Evolutionary conservation across 2,797 vertebrate species (phyloP).

Genomic region (Neosilurus mollespiculum): DNA sequence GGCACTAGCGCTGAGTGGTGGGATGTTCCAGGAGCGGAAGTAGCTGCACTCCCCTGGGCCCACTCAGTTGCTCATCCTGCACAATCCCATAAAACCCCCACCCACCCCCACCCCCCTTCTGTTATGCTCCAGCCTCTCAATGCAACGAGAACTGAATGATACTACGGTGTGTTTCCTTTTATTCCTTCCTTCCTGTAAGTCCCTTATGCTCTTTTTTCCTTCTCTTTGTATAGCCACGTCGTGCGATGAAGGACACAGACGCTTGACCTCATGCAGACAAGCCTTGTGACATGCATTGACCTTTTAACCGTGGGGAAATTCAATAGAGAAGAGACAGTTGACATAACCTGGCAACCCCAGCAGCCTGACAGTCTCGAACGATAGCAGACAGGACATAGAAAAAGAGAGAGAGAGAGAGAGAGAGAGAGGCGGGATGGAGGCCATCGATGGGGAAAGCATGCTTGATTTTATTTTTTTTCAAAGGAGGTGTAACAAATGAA

Average conservation of each 20-base stretch:
- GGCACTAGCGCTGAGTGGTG: slow-evolving; percentile 3
- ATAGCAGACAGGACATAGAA: slow-evolving; percentile 3
- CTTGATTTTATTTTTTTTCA: not conserved
- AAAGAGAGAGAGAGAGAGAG: not conserved
- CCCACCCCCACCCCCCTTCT: slow-evolving; percentile 14
- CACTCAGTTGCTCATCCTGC: slow-evolving; percentile 43
- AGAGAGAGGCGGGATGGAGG: not conserved
- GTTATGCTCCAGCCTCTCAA: slow-evolving; percentile 9
- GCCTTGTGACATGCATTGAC: slow-evolving; percentile 30
- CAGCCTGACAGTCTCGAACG: slow-evolving; percentile 26
- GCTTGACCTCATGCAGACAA: slow-evolving; percentile 43
- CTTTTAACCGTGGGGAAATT: slow-evolving; percentile 52
- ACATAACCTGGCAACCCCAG: slow-evolving; percentile 37
- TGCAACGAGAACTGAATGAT: slow-evolving; percentile 30
- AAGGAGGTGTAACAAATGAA: slow-evolving; percentile 38
- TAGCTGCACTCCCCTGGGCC: slow-evolving; percentile 34
- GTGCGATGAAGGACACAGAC: slow-evolving; percentile 42
- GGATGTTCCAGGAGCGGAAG: slow-evolving; percentile 25
- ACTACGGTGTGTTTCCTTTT: slow-evolving; percentile 15
- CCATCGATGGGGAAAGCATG: not conserved
- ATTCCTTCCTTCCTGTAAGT: slow-evolving; percentile 9
- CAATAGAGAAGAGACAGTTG: slow-evolving; percentile 49
- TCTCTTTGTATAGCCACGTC: not conserved
- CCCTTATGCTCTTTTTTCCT: slow-evolving; percentile 5
- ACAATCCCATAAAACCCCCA: slow-evolving; percentile 42